Evolutionary conservation across 2,113 vertebrate genomes (phyloP), one percentile per base, ranked within the genome.

Genomic region (Menura novaehollandiae): DNA sequence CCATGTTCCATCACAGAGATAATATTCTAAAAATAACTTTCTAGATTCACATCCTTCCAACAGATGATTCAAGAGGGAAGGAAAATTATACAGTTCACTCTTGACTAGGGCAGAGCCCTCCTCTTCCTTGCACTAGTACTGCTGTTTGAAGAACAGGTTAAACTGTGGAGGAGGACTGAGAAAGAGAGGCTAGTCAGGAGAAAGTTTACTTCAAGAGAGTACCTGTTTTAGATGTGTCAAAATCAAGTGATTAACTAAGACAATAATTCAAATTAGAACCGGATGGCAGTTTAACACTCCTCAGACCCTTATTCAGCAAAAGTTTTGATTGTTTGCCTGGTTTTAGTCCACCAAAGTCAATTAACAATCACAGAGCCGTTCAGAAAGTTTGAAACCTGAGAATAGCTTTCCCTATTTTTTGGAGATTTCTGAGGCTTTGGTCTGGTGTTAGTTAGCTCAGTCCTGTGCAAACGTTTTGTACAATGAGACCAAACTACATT

Each of bases 181-280:
- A 79, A 91, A 47, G 24, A 63, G 33, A 94, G 28, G 41, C 51
- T 46, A 81, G 27, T 91, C n/a, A 68, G n/a, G 94, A 85, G 33
- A 91, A 92, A 56, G 47, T 33, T 60, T 90, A 78, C 39, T 85
- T 8, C 3, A 9, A 81, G n/a, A 43, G 66, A 76, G 59, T 69
- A 83, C 49, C 47, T 47, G 78, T 91, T 87, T 81, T 77, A 90
- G 60, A 91, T 60, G 72, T 96, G 89, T 63, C 88, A 97, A 95
- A 95, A 96, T 56, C 76, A 87, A 53, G 71, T 64, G 24, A 80
- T 85, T 78, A 97, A 97, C 93, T 95, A 92, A 14, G 77, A 96
- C 78, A 95, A 76, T 66, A 91, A 69, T 88, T 72, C 58, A 55
- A 94, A 97, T 90, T 82, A 83, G 62, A 97, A 90, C 64, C 80